Evolutionary conservation across 2,888 invertebrate genomes (phyloP).

Genomic region (Mythimna lalbum): DNA sequence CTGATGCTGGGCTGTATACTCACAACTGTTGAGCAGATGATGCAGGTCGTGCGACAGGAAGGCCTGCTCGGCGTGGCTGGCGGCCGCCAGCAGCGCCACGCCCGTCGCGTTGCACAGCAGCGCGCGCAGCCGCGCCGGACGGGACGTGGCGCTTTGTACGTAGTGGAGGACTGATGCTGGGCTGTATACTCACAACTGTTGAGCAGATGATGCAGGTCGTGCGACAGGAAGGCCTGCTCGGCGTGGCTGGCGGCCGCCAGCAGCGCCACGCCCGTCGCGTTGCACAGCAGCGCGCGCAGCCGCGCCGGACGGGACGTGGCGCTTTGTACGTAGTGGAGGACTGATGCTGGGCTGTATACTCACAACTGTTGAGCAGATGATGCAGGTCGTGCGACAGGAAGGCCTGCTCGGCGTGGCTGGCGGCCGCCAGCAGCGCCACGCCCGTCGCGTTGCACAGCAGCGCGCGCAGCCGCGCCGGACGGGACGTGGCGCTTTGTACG

Average conservation of each 20-base stretch:
- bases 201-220: constrained; percentile 79
- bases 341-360: constrained; percentile 74
- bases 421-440: constrained; percentile 73
- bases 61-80: too few relatives aligned
- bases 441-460: constrained; percentile 79
- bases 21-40: too few relatives aligned
- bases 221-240: constrained; percentile 78
- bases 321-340: constrained; percentile 74
- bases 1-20: too few relatives aligned
- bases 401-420: constrained; percentile 70
- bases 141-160: constrained; percentile 65
- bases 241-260: constrained; percentile 69
- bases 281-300: constrained; percentile 79
- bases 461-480: constrained; percentile 82
- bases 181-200: constrained; percentile 72
- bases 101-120: too few relatives aligned
- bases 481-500: constrained; percentile 65
- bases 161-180: constrained; percentile 78
- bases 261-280: constrained; percentile 74
- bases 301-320: constrained; percentile 77
- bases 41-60: too few relatives aligned
- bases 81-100: too few relatives aligned
- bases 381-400: constrained; percentile 80
- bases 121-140: too few relatives aligned
- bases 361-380: constrained; percentile 75